Evolutionary conservation across 2,797 vertebrate genomes (phyloP), one percentile per base, ranked within the genome.

Genomic region (Danio choprae): DNA sequence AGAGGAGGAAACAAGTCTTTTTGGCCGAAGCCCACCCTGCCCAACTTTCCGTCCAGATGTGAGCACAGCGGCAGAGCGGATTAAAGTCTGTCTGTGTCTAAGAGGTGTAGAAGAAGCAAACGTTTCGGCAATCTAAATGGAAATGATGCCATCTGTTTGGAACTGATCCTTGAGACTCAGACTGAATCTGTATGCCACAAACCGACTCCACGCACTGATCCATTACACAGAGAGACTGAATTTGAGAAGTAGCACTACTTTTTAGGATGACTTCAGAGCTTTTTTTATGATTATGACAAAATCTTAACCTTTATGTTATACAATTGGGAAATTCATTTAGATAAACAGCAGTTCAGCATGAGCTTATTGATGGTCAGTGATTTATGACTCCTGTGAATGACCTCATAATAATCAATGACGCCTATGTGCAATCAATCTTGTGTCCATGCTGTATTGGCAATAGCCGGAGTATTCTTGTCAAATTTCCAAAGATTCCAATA

Each of bases 61-160:
- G 77, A 72, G 56, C 46, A 43, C 60, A 43, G 64, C 20, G 55
- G 69, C 81, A 78, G 59, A 74, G 76, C 22, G 58, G 68, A 84
- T 84, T 82, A 80, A 60, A 84, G 77, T 70, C 81, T 62, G 77
- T 44, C 77, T 72, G 64, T 82, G 73, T 82, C 80, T 58, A 68
- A 82, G 74, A 64, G 82, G 75, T 46, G 58, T 75, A 76, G 58
- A 79, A 74, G 64, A 75, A 82, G 22, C 12, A 29, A 81, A 79
- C 18, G 67, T 63, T 74, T 76, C 46, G 6, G 75, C 76, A 85
- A 87, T 87, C 82, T 87, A 87, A 87, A 87, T 83, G 84, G 82
- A 87, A 87, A 85, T 87, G 55, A 67, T 60, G 63, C 82, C 84
- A 84, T 84, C 84, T 87, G 82, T 74, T 85, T 74, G 46, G 59